Evolutionary conservation across 2,888 invertebrate species (phyloP).

Genomic region (Apomyelois bistriatella): DNA sequence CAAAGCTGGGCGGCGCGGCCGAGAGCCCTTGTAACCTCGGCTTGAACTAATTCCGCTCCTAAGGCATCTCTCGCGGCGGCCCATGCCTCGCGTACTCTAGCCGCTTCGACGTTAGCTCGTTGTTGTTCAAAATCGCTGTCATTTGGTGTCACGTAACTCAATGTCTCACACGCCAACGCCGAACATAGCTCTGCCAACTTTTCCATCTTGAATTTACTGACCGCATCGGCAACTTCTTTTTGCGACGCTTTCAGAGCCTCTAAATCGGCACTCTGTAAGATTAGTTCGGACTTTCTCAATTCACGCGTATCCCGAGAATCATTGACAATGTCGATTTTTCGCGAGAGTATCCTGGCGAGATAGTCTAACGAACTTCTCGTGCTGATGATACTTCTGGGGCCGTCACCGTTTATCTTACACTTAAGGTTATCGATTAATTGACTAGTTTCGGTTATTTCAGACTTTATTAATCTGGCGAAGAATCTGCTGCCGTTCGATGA

Average conservation of each 20-base stretch:
- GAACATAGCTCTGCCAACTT: conserved; percentile 85
- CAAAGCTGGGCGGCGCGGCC: conserved; percentile 85
- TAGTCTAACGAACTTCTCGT: conserved; percentile 81
- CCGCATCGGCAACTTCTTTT: conserved; percentile 81
- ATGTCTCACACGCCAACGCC: conserved; percentile 84
- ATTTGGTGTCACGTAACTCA: conserved; percentile 75
- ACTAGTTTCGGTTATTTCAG: conserved; percentile 87
- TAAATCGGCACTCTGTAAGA: conserved; percentile 68
- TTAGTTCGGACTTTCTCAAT: conserved; percentile 51
- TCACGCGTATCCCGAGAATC: conserved; percentile 42
- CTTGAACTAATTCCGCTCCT: conserved; percentile 86
- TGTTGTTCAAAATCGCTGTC: conserved; percentile 66
- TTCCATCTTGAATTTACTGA: conserved; percentile 83
- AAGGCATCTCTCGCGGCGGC: conserved; percentile 87
- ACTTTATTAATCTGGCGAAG: conserved; percentile 81
- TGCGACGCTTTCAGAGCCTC: conserved; percentile 78
- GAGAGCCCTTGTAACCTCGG: conserved; percentile 87
- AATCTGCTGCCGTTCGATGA: conserved; percentile 78
- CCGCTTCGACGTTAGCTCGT: conserved; percentile 77
- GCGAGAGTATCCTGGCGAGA: conserved; percentile 87
- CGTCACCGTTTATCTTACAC: conserved; percentile 81
- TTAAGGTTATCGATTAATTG: conserved; percentile 87
- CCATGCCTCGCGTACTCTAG: conserved; percentile 87
- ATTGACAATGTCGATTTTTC: conserved; percentile 80
- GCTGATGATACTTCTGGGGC: conserved; percentile 57